A percentile compares a stretch with the other conserved stretches of the same genome.
Conservation (phyloP, 1,140 invertebrate species). For the Bombus breviceps region DNA sequence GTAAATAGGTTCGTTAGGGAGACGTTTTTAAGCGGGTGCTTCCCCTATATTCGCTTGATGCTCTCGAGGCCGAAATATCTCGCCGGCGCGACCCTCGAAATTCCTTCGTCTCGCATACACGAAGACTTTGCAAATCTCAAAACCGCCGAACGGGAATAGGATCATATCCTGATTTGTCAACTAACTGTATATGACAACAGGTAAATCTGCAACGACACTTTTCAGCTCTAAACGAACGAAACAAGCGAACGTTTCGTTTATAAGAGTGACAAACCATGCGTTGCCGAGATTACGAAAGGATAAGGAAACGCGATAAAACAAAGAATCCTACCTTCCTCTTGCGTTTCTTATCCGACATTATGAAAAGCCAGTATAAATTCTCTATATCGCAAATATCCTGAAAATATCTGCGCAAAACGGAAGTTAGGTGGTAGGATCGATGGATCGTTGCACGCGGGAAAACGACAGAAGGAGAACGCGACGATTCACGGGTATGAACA, state of each 20-base stretch:
- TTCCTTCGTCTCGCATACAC: neutral
- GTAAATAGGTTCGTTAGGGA: conserved; percentile 72
- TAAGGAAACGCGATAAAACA: too few species aligned
- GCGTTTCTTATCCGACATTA: neutral
- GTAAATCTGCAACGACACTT: too few species aligned
- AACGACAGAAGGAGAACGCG: neutral
- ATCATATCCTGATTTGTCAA: too few species aligned
- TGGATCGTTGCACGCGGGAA: conserved; percentile 1
- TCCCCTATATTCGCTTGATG: neutral
- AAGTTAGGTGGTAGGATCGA: neutral
- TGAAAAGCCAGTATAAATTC: neutral
- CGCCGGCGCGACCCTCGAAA: neutral
- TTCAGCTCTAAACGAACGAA: neutral
- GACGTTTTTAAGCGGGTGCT: conserved; percentile 57
- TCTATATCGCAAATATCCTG: neutral
- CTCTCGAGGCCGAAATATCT: neutral
- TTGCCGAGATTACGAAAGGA: neutral
- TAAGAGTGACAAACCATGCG: neutral
- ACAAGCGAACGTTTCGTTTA: neutral
- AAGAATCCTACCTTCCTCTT: neutral
- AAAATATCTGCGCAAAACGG: neutral
- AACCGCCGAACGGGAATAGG: too few species aligned
- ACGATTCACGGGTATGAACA: neutral
- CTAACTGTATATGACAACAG: too few species aligned
- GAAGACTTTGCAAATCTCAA: conserved; percentile 1